These are phyloP conservation scores for Dione vanillae DNA, from an alignment of 2,888 invertebrate species.

Conservation along the genomic window DNA sequence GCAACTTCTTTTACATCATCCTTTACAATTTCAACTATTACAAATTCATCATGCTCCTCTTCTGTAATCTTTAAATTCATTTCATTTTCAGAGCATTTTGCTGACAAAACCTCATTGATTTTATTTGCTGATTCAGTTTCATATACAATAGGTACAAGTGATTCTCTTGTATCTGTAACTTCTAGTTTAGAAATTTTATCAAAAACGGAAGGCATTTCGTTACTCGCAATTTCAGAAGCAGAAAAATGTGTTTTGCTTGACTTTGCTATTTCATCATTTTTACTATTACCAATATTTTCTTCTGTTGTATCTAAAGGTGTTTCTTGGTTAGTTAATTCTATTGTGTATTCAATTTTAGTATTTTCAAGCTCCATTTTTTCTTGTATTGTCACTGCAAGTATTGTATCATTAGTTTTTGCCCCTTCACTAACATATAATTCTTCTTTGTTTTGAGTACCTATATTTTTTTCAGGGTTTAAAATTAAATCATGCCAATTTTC, in stretches of 20 bases:
- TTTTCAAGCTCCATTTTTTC: slow-evolving; percentile 33
- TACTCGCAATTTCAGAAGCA: neutral
- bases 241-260: neutral
- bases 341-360: slow-evolving; percentile 28
- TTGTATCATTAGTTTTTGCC: slow-evolving; percentile 19
- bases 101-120: slow-evolving; percentile 30
- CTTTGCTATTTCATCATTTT: neutral
- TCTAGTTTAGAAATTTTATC: slow-evolving; percentile 17
- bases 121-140: slow-evolving; percentile 57
- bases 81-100: slow-evolving; percentile 7
- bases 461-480: neutral
- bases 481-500: neutral
- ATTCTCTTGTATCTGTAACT: slow-evolving; percentile 48
- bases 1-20: neutral
- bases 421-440: neutral
- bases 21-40: slow-evolving; percentile 39
- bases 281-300: neutral
- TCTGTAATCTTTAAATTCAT: slow-evolving; percentile 34
- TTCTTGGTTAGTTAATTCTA: slow-evolving; percentile 30
- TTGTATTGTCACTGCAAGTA: slow-evolving; percentile 31
- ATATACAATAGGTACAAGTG: slow-evolving; percentile 65
- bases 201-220: neutral
- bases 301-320: neutral
- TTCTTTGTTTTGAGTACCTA: neutral
- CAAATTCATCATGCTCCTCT: slow-evolving; percentile 41